phyloP scores from a whole-genome alignment of 1,140 invertebrate genomes.

The Zelostemma sp. region DNA sequence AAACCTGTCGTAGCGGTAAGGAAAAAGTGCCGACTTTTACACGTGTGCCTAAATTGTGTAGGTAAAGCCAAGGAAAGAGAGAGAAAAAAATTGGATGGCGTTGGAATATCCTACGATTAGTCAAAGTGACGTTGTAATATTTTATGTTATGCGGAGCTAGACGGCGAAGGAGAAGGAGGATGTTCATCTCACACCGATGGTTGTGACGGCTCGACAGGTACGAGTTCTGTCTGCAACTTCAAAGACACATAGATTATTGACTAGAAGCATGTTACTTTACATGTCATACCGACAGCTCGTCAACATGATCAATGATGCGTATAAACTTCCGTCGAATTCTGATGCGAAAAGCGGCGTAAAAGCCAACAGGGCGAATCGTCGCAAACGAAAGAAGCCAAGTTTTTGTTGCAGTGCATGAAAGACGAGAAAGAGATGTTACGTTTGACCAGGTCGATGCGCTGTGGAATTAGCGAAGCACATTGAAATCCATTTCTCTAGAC shows the following conservation, averaged over 20 bases:
- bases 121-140: slow-evolving; percentile 54
- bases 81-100: slow-evolving; percentile 9
- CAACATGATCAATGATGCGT: neutral
- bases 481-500: neutral
- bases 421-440: too few species aligned
- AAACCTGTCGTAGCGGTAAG: too few species aligned
- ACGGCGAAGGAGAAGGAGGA: slow-evolving; percentile 84
- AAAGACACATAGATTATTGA: slow-evolving; percentile 59
- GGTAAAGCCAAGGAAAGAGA: too few species aligned
- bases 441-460: too few species aligned
- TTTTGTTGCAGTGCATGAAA: neutral
- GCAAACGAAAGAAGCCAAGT: too few species aligned
- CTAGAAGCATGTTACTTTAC: slow-evolving; percentile 56
- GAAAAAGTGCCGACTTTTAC: too few species aligned
- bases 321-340: too few species aligned
- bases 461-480: too few species aligned
- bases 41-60: too few species aligned
- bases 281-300: slow-evolving; percentile 10
- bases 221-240: slow-evolving; percentile 66
- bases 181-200: slow-evolving; percentile 88
- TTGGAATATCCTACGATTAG: slow-evolving; percentile 30
- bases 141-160: slow-evolving; percentile 72
- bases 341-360: too few species aligned
- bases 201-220: slow-evolving; percentile 90
- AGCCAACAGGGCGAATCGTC: too few species aligned